Evolutionary conservation across 2,113 vertebrate genomes (phyloP), one percentile per base, ranked within the genome.

Genomic region (Struthidea cinerea): DNA sequence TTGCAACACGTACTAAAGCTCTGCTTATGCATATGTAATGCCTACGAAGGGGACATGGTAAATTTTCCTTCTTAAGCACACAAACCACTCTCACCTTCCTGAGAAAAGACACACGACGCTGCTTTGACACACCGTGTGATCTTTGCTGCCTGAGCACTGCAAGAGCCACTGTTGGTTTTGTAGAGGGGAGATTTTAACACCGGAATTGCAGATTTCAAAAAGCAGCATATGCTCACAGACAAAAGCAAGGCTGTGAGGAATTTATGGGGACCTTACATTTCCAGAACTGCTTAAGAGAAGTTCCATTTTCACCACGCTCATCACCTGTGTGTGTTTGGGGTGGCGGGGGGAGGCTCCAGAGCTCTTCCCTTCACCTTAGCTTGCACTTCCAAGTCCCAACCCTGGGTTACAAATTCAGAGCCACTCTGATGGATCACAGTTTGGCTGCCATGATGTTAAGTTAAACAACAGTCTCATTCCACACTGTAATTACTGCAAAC

Each of bases 391-490:
- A 23, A 76, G 63, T 63, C 74, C 46, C 27, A 59, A 37, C 59
- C 35, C 49, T 14, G 14, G 18, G 32, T 68, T 57, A 37, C 21
- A 63, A 33, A 70, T 18, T n/a, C 59, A 33, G 42, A 61, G 55
- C 37, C 56, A 6, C 71, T 39, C 30, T 37, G 67, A 86, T 13
- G 61, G 77, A 67, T 82, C 53, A 24, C 22, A 23, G 46, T 73
- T 68, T 75, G 75, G 67, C 70, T 73, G 17, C 55, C 14, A 6
- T 3, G 46, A 53, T 74, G 42, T 63, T 71, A 70, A 93, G 77
- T 94, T 84, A 89, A 94, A 82, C 77, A 82, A 78, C 21, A 49
- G 47, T 49, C 64, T 92, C 69, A 44, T 87, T 91, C 93, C 49
- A 27, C 6, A 13, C 69, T 10, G 7, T 49, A 84, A 92, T 80